Evolutionary conservation across 2,888 invertebrate species (phyloP), one percentile per base, ranked within the genome.

Genomic region (Cremastinae sp.): DNA sequence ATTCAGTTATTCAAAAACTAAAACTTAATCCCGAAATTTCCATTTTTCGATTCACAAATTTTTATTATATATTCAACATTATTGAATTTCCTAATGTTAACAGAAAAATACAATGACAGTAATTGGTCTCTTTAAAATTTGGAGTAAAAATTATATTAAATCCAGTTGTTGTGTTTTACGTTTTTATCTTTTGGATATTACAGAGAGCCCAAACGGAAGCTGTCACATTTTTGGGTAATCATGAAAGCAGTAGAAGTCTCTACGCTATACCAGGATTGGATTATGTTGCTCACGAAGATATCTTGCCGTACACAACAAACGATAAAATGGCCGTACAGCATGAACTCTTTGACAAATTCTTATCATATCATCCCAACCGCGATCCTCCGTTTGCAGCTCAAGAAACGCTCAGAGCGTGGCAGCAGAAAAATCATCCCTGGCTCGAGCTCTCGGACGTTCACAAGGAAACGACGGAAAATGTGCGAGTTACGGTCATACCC

Each of bases 191-290:
- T 90, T 28, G 12, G 45, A 20, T 43, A 59, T 37, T 22, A 4
- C 90, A 97, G 98, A 93, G 98, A 84, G 98, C 98, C n/a, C 98
- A 98, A 91, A 97, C 98, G 2, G 98, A 98, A 91, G 97, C 98
- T 3, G 98, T 98, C 0, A 98, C 98, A 0, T 98, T 99, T 90
- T 92, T 99, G 59, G 98, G 98, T 14, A 98, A 97, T 90, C 98
- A 98, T 90, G 98, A 98, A 88, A 97, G 97, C 12, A 97, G 96
- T 85, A 93, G 98, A 72, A 98, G 97, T 86, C 91, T 98, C 37
- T 98, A 98, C 90, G 98, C 98, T 0, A 98, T 98, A 85, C 98
- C 98, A 5, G 99, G 99, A 0, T 90, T 99, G 78, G 99, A 99
- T 91, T 99, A 99, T 90, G 98, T 99, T 8, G 97, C 97, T 0